Base-by-base conservation (phyloP, 2,888 invertebrate species). In the Drosophila birchii region DNA sequence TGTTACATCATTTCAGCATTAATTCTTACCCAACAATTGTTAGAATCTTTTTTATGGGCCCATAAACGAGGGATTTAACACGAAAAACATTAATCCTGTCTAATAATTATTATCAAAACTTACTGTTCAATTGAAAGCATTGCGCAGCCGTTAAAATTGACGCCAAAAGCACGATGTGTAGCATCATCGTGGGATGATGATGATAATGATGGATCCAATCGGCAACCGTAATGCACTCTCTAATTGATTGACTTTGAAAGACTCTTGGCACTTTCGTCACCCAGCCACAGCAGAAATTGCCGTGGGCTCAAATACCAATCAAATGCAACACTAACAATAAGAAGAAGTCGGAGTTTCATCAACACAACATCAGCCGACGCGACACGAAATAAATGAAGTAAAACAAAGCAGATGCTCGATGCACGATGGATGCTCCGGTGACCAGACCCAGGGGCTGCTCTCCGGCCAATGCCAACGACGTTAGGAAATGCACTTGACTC, bases 111-210 rank as follows among this genome's bases (percentile, higher is more conserved):
- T 41, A 32, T 29, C 14, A 5, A 5, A 44, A 9, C 91, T 91
- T 86, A 91, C 91, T 90, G 72, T 91, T 91, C 76, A 91, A 79
- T 78, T 90, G 75, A 49, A 80, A 90, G 60, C 80, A 72, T 38
- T 79, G 67, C 2, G 58, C 80, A 41, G 59, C 41, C 41, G 75
- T 41, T 39, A 86, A 49, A 38, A 74, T 51, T 20, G 73, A 39
- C 56, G 74, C 66, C 18, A 80, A 54, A 23, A 58, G 47, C 29
- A 79, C 63, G 29, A 74, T 62, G 20, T 72, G 72, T 29, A 80
- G 62, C 75, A 77, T 49, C 59, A 80, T 80, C 36, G 20, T 81
- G 29, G 32, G 29, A 51, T 58, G 41, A 38, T 47, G 29, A 29
- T 29, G 14, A 18, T 32, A 18, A 20, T 32, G 20, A 58, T 68